Evolutionary conservation across 2,888 invertebrate species (phyloP).

Genomic region (Mamestra brassicae): DNA sequence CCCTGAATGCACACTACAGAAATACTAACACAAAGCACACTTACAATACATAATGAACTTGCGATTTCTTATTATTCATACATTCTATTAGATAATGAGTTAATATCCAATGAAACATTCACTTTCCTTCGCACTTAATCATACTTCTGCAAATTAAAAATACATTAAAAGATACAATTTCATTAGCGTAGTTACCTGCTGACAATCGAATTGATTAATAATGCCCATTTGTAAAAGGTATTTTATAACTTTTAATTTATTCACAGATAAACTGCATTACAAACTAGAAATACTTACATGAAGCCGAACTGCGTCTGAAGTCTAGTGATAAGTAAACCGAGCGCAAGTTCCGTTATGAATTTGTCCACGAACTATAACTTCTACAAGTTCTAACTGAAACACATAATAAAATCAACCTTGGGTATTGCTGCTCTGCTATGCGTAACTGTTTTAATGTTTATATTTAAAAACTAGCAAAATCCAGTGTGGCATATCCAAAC

Average conservation of each 20-base stretch:
- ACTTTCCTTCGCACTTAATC: conserved; percentile 11
- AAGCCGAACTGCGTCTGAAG: conserved; percentile 57
- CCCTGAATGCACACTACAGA: not conserved
- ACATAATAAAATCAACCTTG: conserved; percentile 38
- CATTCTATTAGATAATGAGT: conserved; percentile 7
- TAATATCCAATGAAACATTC: conserved; percentile 19
- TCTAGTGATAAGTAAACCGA: conserved; percentile 64
- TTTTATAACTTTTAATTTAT: conserved; percentile 8
- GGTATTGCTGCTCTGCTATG: not conserved
- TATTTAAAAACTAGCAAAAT: not conserved
- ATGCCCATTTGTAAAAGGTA: not conserved
- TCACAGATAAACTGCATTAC: conserved; percentile 18
- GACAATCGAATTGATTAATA: not conserved
- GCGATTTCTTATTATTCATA: conserved; percentile 14
- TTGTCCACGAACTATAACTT: conserved; percentile 65
- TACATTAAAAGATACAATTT: not conserved
- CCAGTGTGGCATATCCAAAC: not conserved
- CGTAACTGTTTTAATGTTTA: conserved; percentile 2
- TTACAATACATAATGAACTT: conserved; percentile 25
- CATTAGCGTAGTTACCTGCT: not conserved
- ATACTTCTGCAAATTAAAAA: conserved; percentile 9
- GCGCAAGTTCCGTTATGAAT: conserved; percentile 66
- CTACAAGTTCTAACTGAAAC: conserved; percentile 57
- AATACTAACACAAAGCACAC: conserved; percentile 8
- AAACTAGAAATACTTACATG: conserved; percentile 48